Percentiles rank a stretch among this genome's conserved stretches.
Evolutionary conservation across 2,888 invertebrate genomes (phyloP).

Genomic region (Parascotia fuliginaria): DNA sequence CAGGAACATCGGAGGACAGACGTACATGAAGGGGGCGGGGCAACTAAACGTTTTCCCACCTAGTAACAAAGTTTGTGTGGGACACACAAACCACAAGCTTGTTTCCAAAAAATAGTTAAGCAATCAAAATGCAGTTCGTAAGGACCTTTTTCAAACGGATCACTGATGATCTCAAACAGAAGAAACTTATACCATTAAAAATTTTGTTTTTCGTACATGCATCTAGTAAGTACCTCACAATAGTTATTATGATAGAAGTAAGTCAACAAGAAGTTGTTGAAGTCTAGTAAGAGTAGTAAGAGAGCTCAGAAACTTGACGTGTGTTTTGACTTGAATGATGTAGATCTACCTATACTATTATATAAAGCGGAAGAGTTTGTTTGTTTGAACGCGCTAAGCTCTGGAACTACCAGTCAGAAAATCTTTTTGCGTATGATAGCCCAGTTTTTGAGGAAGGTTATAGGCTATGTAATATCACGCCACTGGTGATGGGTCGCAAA

Average conservation of each 20-base stretch:
- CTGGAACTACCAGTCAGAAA: too few relatives aligned
- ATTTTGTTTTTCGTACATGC: constrained; percentile 92
- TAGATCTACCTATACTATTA: too few relatives aligned
- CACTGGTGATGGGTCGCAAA: too few relatives aligned
- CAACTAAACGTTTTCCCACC: constrained; percentile 67
- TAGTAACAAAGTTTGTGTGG: constrained; percentile 38
- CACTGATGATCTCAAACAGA: constrained; percentile 89
- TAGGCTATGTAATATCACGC: too few relatives aligned
- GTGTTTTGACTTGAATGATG: too few relatives aligned
- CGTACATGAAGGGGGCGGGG: constrained; percentile 64
- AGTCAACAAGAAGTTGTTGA: too few relatives aligned
- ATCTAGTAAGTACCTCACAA: constrained; percentile 87
- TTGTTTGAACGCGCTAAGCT: too few relatives aligned
- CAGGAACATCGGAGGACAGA: constrained; percentile 55
- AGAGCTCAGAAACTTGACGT: too few relatives aligned
- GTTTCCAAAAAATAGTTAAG: constrained; percentile 19
- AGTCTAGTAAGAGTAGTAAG: too few relatives aligned
- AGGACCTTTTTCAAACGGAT: constrained; percentile 88
- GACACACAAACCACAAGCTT: constrained; percentile 5
- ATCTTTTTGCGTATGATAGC: too few relatives aligned
- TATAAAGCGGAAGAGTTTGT: too few relatives aligned
- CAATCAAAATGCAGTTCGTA: constrained; percentile 84
- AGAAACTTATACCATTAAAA: constrained; percentile 90
- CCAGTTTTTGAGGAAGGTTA: too few relatives aligned
- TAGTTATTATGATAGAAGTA: neutral